Conservation (phyloP, 35 echinoderm and acorn worm species). For the Lytechinus pictus region DNA sequence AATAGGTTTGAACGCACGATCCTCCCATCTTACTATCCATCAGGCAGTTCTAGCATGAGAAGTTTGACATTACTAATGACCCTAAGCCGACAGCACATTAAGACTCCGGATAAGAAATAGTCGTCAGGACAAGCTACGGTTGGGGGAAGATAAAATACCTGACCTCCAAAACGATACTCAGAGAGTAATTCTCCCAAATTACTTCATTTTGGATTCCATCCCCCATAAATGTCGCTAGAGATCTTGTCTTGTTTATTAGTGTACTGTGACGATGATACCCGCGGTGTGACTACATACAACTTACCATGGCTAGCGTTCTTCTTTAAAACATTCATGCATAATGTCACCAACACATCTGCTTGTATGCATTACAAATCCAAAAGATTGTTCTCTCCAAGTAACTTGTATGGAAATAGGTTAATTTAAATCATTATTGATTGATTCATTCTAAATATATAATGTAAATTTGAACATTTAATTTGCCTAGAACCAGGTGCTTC, state of each 20-base stretch:
- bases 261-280: neutral
- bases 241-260: conserved; percentile 47
- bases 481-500: no score
- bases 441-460: no score
- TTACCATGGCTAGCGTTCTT: neutral
- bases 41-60: neutral
- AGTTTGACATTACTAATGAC: conserved; percentile 48
- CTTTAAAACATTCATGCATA: neutral
- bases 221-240: conserved; percentile 26
- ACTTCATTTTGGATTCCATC: conserved; percentile 18
- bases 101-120: neutral
- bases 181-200: conserved; percentile 18
- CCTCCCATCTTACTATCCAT: conserved; percentile 20
- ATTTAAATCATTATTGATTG: no score
- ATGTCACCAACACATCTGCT: neutral
- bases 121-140: neutral
- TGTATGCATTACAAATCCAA: neutral
- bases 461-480: no score
- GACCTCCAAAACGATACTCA: conserved; percentile 20
- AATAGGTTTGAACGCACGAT: neutral
- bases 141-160: neutral
- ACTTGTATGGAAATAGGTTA: no score
- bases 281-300: neutral
- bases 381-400: no score
- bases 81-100: conserved; percentile 30